Evolutionary conservation across 1,140 invertebrate genomes (phyloP), one percentile per base, ranked within the genome.

Genomic region (Pissodes strobi): DNA sequence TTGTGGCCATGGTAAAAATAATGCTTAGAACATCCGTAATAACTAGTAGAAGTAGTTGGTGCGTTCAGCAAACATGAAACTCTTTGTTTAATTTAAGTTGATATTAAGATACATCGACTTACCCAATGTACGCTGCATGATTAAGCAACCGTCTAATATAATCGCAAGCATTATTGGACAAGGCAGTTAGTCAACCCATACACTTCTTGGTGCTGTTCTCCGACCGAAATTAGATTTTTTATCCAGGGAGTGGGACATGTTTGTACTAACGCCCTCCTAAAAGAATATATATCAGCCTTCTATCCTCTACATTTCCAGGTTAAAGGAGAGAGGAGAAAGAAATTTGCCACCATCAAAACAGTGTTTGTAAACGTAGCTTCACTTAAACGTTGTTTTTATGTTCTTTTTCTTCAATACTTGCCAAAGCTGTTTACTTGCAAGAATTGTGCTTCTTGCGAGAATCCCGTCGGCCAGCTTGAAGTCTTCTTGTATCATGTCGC

Each of bases 401-500:
- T n/a, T n/a, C n/a, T n/a, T n/a, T n/a, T n/a, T n/a, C n/a, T n/a
- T n/a, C n/a, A n/a, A n/a, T n/a, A n/a, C n/a, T n/a, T 9, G 9
- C 25, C 3, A 27, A 27, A 27, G 9, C 3, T 5, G 4, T 27
- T 27, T 27, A 1, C 2, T 43, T 86, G 96, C 92, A 98, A 78
- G 82, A 99, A 99, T 80, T 98, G 96, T 52, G 87, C 89, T 52
- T 97, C 97, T 83, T 99, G 97, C 9, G 95, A 98, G 75, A 99
- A 98, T 21, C 97, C 97, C 97, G 76, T 88, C 77, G 68, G 83
- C 73, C 2, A 99, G 80, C 19, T 85, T 82, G 5, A 84, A 71
- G 79, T 99, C 93, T n/a, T 82, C 77, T 0, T 80, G 74, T 5
- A 99, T 75, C 61, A 86, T 80, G 9, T 90, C 67, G 77, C 97